phyloP scores from a whole-genome alignment of 2,113 vertebrate species.

The Balaeniceps rex region DNA sequence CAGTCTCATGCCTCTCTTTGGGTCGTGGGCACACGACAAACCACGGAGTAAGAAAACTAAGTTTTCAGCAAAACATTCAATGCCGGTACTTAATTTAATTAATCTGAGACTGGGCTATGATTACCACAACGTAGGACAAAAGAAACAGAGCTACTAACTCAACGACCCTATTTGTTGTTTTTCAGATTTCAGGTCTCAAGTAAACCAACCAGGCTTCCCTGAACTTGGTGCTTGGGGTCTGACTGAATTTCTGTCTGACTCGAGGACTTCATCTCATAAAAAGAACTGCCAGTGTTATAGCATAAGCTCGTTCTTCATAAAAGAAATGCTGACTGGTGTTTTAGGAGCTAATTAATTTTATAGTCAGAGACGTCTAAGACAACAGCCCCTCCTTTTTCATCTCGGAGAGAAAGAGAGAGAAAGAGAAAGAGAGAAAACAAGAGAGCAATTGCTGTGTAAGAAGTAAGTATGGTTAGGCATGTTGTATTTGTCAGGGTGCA shows the following conservation, averaged over 20 bases:
- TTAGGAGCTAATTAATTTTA: constrained; percentile 27
- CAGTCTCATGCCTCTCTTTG: background rate
- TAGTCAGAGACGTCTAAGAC: background rate
- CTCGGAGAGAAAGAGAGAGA: constrained; percentile 54
- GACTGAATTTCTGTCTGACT: background rate
- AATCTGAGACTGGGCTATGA: background rate
- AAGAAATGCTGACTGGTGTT: background rate
- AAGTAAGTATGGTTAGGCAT: background rate
- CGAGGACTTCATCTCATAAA: background rate
- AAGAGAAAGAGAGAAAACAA: constrained; percentile 53
- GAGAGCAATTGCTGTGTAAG: constrained; percentile 26
- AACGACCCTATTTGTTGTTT: background rate
- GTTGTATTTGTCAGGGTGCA: background rate
- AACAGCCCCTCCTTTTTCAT: background rate
- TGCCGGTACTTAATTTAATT: background rate
- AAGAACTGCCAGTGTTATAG: background rate
- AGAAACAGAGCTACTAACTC: background rate
- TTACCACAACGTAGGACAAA: background rate
- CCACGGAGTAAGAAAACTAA: background rate
- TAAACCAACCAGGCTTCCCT: background rate
- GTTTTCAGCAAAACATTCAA: background rate
- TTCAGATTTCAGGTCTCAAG: background rate
- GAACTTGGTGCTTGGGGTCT: background rate
- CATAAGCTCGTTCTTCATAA: background rate
- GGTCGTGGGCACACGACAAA: background rate